Base-by-base conservation (phyloP, 1,140 invertebrate species). In the Parapsyche elsis region DNA sequence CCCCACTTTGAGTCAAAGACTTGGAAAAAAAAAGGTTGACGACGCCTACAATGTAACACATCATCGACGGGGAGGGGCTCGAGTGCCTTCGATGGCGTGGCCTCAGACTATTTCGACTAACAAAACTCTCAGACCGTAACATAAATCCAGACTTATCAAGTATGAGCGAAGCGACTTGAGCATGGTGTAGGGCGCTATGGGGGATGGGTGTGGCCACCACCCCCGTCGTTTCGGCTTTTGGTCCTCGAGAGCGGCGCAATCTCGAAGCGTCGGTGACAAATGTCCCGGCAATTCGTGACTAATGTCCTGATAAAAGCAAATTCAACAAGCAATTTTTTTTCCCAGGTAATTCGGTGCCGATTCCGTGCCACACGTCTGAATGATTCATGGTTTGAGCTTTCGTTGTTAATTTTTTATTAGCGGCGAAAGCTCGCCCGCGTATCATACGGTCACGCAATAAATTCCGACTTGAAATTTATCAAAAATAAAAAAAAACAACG, bases 111-210 rank as follows among this genome's bases (percentile, higher is more conserved):
- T 76, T 76, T 30, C 12, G 74, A 76, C 46, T 12, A 76, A 38
- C 44, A 44, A 30, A 61, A 44, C 74, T 49, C 16, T 5, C 30
- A 9, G 2, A 7, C 30, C 30, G 44, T 30, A 24, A 59, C 74
- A 76, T 76, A 76, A 76, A 76, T 76, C 30, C 49, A 26, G 44
- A 76, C 74, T 76, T 76, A 76, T 76, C 74, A 24, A 30, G 74
- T 19, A 23, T 16, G 9, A 38, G 30, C 30, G 71, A 73, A 16
- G 64, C 5, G 16, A 70, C 64, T 19, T 12, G 71, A 21, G 67
- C 9, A 23, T 10, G 5, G 21, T n/a, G 38, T 71, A 16, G 71
- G 24, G 23, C 38, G 7, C 5, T 26, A 45, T n/a, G 26, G 64
- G 16, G 71, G 24, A n/a, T 30, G 12, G 30, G 24, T 26, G 21